phyloP scores from a whole-genome alignment of 2,113 vertebrate species.

The Tachuris rubrigastra region DNA sequence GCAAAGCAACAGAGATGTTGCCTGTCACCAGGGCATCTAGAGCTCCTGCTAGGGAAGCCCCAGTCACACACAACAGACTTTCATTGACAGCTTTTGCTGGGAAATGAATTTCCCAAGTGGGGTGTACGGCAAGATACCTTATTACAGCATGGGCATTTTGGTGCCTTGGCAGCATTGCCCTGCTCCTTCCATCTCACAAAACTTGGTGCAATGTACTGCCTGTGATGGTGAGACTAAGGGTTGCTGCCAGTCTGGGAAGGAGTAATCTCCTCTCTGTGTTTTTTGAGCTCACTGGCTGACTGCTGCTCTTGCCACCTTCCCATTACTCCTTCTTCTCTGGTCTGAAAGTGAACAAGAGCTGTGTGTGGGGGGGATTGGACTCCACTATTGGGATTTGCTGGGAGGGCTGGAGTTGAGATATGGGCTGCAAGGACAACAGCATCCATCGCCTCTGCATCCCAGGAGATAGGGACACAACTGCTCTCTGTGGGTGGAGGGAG shows the following conservation, averaged over 20 bases:
- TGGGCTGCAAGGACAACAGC: background rate
- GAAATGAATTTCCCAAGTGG: background rate
- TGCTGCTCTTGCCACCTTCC: background rate
- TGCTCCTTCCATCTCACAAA: background rate
- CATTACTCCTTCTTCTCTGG: background rate
- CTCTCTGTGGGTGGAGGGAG: background rate
- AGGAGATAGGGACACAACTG: background rate
- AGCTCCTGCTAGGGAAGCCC: background rate
- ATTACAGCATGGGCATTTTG: background rate
- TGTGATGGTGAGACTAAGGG: fast-evolving
- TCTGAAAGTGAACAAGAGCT: background rate
- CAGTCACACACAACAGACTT: background rate
- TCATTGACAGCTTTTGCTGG: background rate
- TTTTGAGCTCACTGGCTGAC: background rate
- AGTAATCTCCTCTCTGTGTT: background rate
- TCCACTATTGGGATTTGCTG: background rate
- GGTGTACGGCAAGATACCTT: background rate
- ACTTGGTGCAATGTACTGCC: fast-evolving
- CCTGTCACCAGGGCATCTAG: background rate
- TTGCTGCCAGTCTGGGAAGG: background rate
- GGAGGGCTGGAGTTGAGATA: background rate
- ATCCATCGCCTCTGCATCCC: background rate
- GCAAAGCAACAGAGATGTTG: background rate
- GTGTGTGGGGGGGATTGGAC: background rate
- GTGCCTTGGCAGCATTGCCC: background rate